phyloP scores from a whole-genome alignment of 2,797 vertebrate species.

The Zonotrichia albicollis region DNA sequence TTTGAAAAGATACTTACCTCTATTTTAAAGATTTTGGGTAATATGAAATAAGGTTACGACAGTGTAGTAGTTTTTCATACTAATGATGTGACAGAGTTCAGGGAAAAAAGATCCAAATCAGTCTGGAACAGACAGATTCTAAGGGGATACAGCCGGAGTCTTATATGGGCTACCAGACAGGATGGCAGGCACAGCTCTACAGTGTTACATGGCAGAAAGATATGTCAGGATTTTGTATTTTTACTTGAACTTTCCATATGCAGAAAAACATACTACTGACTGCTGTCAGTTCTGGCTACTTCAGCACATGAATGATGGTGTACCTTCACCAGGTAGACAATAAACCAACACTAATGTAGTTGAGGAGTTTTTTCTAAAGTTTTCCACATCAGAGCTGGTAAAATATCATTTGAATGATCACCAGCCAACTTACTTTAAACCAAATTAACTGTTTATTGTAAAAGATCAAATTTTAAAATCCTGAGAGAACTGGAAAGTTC shows the following conservation, averaged over 20 bases:
- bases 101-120: not conserved
- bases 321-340: not conserved
- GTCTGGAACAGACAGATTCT: not conserved
- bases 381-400: not conserved
- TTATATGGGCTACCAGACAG: not conserved
- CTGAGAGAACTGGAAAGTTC: not conserved
- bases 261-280: not conserved
- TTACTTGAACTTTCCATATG: not conserved
- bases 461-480: not conserved
- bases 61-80: not conserved
- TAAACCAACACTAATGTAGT: not conserved
- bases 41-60: not conserved
- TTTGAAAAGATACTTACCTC: not conserved
- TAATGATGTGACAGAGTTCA: not conserved
- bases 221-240: not conserved
- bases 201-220: not conserved
- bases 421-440: not conserved
- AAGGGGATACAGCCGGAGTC: not conserved
- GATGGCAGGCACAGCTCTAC: not conserved
- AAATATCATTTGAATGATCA: not conserved
- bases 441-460: not conserved
- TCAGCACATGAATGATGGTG: not conserved
- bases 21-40: not conserved
- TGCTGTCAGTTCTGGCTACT: not conserved
- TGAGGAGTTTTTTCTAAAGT: not conserved